Base-by-base conservation (phyloP, 2,888 invertebrate genomes). In the Hypercompe scribonia region DNA sequence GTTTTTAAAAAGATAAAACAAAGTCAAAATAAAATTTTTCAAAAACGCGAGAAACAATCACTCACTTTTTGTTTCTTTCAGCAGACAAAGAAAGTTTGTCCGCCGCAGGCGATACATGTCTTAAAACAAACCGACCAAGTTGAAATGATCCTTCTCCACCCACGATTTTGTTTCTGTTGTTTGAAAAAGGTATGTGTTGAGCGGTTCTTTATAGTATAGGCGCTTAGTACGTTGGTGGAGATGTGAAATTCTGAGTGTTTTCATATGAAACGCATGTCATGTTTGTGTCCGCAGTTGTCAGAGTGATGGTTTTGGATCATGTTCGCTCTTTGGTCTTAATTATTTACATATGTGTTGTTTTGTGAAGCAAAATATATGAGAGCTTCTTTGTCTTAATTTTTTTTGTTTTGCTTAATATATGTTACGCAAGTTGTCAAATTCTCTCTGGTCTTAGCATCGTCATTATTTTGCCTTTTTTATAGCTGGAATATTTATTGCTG, bases 191-290 rank as follows among this genome's bases (percentile, higher is more conserved):
- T 77, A 80, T 68, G 74, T 71, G 79, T 83, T 77, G 77, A 33
- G 50, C 78, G 81, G 87, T 78, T 88, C 92, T 84, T 39, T 54
- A 76, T 84, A 87, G 79, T 87, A 84, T 90, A 91, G 93, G 86
- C 90, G 90, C 88, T 90, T 91, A 87, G 85, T 88, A 88, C 89
- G 87, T 91, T 87, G 88, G 89, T 86, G 74, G 81, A 88, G 89
- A 90, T 89, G 89, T 90, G 88, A 91, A 91, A 92, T 91, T 89
- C 89, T 84, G 82, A 88, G 85, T 90, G 90, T 93, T 92, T 91
- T 90, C 89, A 81, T 88, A 89, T 80, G 86, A 88, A 87, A 81
- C 88, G 83, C 77, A 81, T 87, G 90, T 90, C 91, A 87, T 90
- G 90, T 90, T 89, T 90, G 87, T 86, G 87, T 92, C 90, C 86